Base-by-base conservation (phyloP, 2,797 vertebrate genomes). In the Allobates femoralis region DNA sequence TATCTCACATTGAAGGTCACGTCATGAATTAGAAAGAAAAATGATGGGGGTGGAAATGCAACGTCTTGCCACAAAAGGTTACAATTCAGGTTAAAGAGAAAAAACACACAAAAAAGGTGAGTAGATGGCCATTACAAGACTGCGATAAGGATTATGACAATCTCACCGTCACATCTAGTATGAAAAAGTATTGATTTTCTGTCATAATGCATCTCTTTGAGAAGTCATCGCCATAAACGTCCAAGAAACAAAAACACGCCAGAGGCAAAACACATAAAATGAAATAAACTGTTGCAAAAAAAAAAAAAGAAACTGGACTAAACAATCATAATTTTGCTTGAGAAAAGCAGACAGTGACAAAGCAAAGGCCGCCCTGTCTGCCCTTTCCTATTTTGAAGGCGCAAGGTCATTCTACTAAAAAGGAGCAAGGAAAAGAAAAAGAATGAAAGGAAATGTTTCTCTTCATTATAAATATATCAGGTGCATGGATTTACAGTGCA, bases 101-200 rank as follows among this genome's bases (percentile, higher is more conserved):
- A 92, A 30, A 85, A 91, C 15, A 60, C 0, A 74, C 71, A 74
- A 41, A 26, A 7, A 93, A 93, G 89, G 88, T 90, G 92, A 92
- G 90, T 90, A 92, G 92, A 92, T 87, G 77, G 79, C 90, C 85
- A 92, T 91, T 94, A 95, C 94, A 95, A 94, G 92, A 90, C 92
- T 93, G 92, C 94, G 89, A 95, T 91, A 86, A 92, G 92, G 95
- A 96, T 96, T 96, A 96, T 91, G 91, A 95, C 93, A 93, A 95
- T 94, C 93, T 94, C 94, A 95, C 93, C 93, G 91, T 93, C 94
- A 96, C 95, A 96, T 96, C 95, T 91, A 91, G 90, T 93, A 95
- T 92, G 91, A 93, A 95, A 94, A 95, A 92, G 89, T 96, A 99
- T 97, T 94, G 97, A 99, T 98, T 98, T 97, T 89, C 96, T 97